Evolutionary conservation across 2,888 invertebrate genomes (phyloP).

Genomic region (Cordilura impudica): DNA sequence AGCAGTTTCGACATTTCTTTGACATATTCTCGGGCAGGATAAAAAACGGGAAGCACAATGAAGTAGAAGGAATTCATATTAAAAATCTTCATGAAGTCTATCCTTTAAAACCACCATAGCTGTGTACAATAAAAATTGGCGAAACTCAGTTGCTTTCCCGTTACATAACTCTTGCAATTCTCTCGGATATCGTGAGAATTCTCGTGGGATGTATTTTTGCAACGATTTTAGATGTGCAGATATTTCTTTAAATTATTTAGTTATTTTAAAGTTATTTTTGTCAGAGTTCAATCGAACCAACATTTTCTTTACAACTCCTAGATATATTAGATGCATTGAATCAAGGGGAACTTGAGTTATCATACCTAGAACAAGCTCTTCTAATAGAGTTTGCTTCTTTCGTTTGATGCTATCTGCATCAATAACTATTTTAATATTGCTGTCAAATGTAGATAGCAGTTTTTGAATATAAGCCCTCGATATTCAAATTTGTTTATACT

Average conservation of each 20-base stretch:
- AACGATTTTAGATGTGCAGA: neutral
- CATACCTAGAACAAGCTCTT: conserved; percentile 3
- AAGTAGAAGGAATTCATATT: too few relatives aligned
- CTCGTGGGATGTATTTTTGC: conserved; percentile 20
- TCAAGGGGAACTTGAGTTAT: conserved; percentile 24
- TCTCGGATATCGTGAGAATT: conserved; percentile 23
- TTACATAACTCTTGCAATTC: conserved; percentile 27
- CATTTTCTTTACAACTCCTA: conserved; percentile 11
- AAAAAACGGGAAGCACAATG: conserved; percentile 24
- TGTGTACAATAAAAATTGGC: conserved; percentile 28
- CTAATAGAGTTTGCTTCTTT: conserved; percentile 28
- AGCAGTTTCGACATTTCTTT: conserved; percentile 2
- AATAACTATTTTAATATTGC: too few relatives aligned
- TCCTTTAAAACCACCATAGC: conserved; percentile 23
- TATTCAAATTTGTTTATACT: too few relatives aligned
- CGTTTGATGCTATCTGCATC: too few relatives aligned
- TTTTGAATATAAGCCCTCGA: too few relatives aligned
- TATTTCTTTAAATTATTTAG: neutral
- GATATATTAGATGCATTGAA: conserved; percentile 7
- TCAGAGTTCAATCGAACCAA: neutral
- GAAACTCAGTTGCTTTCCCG: conserved; percentile 41
- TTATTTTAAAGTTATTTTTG: conserved; percentile 12
- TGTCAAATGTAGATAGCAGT: too few relatives aligned
- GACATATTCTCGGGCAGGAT: conserved; percentile 7
- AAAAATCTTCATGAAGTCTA: conserved; percentile 27